Percentiles rank a stretch among this genome's conserved stretches.
Conservation (phyloP, 2,888 invertebrate species). For the Schizaphis graminum region DNA sequence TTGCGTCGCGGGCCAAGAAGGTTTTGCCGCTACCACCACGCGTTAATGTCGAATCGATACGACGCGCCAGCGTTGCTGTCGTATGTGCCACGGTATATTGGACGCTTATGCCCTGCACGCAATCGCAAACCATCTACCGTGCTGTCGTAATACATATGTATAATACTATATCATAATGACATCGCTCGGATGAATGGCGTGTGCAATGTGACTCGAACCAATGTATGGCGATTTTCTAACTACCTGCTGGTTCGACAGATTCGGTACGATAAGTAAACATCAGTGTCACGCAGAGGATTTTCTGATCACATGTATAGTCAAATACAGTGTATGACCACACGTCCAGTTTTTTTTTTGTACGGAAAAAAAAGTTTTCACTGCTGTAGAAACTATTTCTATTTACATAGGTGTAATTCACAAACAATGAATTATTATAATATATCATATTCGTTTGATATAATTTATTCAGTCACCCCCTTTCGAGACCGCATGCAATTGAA, state of each 20-base stretch:
- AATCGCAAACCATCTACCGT: neutral
- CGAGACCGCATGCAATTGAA: no score
- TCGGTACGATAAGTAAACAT: neutral
- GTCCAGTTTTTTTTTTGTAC: no score
- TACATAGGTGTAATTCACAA: no score
- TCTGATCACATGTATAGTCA: no score
- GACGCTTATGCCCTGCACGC: neutral
- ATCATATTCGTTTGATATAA: no score
- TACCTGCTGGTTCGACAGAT: neutral
- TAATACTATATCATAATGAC: neutral
- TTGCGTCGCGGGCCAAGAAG: conserved; percentile 22
- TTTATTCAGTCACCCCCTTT: no score
- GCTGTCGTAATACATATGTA: neutral
- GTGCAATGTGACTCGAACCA: neutral
- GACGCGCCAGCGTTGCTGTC: neutral
- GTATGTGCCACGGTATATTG: neutral
- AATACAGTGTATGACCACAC: no score
- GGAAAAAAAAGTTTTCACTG: no score
- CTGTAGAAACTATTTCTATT: no score
- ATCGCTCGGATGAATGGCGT: neutral
- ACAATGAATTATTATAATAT: no score
- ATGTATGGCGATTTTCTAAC: neutral
- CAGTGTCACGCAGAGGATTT: no score
- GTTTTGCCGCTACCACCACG: conserved; percentile 24
- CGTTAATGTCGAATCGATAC: conserved; percentile 52